A percentile compares a stretch with the other conserved stretches of the same genome.
phyloP scores from a whole-genome alignment of 2,113 vertebrate genomes.

The Lipotes vexillifer region DNA sequence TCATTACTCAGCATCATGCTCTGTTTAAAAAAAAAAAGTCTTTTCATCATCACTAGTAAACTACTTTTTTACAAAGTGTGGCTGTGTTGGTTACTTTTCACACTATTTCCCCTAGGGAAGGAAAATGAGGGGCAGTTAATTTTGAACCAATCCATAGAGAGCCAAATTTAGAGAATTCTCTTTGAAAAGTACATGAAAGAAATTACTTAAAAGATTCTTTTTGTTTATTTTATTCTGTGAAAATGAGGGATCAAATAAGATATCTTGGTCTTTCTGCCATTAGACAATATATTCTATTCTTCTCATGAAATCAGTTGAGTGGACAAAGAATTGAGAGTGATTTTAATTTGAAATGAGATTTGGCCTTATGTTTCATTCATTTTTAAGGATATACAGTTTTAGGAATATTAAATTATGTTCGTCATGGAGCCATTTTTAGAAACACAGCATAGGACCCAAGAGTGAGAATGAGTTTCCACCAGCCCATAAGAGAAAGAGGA shows the following conservation, averaged over 20 bases:
- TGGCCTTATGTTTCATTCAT: slow-evolving; percentile 64
- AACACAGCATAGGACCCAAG: neutral
- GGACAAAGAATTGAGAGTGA: slow-evolving; percentile 48
- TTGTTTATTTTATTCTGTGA: slow-evolving; percentile 39
- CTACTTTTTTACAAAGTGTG: neutral
- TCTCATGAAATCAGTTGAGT: neutral
- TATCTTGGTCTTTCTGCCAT: slow-evolving; percentile 7
- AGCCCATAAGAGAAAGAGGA: neutral
- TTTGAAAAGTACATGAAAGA: slow-evolving; percentile 43
- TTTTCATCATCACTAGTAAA: neutral
- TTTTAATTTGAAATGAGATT: slow-evolving; percentile 72
- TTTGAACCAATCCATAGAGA: slow-evolving; percentile 9
- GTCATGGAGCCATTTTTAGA: slow-evolving; percentile 69
- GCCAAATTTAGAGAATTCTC: slow-evolving; percentile 26
- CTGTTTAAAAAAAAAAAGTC: neutral
- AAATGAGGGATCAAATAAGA: slow-evolving; percentile 25
- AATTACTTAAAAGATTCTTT: slow-evolving; percentile 23
- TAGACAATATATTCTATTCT: neutral
- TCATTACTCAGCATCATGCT: neutral
- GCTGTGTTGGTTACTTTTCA: neutral
- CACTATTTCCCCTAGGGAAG: neutral
- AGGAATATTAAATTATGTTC: slow-evolving; percentile 35
- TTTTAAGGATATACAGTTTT: slow-evolving; percentile 68
- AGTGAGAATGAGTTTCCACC: slow-evolving; percentile 46
- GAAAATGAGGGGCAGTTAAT: neutral